Evolutionary conservation across 2,888 invertebrate species (phyloP).

Genomic region (Drosophila diplacantha): DNA sequence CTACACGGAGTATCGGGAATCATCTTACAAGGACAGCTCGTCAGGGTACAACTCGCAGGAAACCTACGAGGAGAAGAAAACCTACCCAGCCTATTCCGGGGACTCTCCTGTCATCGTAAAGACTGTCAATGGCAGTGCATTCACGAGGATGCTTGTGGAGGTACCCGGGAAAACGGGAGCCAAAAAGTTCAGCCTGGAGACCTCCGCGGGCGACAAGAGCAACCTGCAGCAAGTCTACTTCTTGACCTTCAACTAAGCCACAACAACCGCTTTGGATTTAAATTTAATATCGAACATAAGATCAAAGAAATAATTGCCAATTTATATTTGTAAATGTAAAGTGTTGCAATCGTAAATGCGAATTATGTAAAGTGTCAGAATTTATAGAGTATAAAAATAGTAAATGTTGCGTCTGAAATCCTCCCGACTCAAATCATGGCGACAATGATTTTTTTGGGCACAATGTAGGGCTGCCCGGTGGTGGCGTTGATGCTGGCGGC

Average conservation of each 20-base stretch:
- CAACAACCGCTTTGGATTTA: not conserved
- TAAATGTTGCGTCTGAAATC: not conserved
- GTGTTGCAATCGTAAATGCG: not conserved
- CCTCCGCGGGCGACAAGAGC: slow-evolving; percentile 1
- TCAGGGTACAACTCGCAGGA: not conserved
- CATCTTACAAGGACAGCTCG: not conserved
- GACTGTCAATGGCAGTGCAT: slow-evolving; percentile 3
- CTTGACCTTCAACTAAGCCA: not conserved
- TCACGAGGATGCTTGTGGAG: slow-evolving; percentile 1
- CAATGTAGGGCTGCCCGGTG: not conserved
- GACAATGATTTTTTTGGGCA: not conserved
- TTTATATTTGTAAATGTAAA: not conserved
- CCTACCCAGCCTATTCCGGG: not conserved
- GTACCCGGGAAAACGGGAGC: not conserved
- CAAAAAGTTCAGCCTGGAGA: slow-evolving; percentile 6
- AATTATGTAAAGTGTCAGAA: not conserved
- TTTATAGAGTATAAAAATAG: not conserved
- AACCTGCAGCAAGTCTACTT: slow-evolving; percentile 3
- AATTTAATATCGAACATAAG: not conserved
- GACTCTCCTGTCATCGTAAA: slow-evolving; percentile 1
- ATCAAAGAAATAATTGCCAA: not conserved
- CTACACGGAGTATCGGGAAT: not conserved
- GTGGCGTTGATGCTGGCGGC: not conserved
- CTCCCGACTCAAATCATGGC: not conserved
- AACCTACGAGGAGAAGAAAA: not conserved